Evolutionary conservation across 2,113 vertebrate species (phyloP), one percentile per base, ranked within the genome.

Genomic region (Daphoenositta chrysoptera): DNA sequence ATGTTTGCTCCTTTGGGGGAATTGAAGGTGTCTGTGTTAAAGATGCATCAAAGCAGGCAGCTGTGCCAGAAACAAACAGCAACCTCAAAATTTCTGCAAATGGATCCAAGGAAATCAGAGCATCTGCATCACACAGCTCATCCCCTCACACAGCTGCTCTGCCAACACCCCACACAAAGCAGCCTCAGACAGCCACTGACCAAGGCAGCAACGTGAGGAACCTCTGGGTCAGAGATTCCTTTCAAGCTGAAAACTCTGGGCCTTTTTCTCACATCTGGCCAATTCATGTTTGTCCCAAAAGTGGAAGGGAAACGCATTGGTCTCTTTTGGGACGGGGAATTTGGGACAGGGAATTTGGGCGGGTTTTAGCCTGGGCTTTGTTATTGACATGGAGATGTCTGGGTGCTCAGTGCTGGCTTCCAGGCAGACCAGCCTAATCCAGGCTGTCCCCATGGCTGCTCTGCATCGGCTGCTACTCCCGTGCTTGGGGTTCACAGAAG

Each of bases 391-490:
- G 37, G 39, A 48, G 39, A 16, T 54, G 44, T 22, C 48, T 73
- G 28, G 16, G 39, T 72, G 54, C 24, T 71, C 57, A 50, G 53
- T 1, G 0, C 30, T 68, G 83, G 8, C 28, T 54, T 88, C 15
- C 1, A 3, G 48, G 69, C 57, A 87, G 57, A 31, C 1, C 68
- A 87, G 39, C 39, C 64, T 19, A 8, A 47, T 15, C n/a, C 35
- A 51, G 75, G 45, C 16, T 83, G 4, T 56, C 60, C 31, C 11
- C 0, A 0, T 1, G 4, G 12, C 7, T 37, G 50, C 50, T 84
- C 42, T 0, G 0, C 1, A 1, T 47, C 0, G 0, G 23, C 33
- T 28, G 17, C 19, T 23, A 42, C 10, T 21, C 35, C 47, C 1
- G 1, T 27, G 47, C 44, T n/a, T 66, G 28, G 47, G 35, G 27